Conservation (phyloP, 2,113 vertebrate genomes). For the Desmodus rotundus region DNA sequence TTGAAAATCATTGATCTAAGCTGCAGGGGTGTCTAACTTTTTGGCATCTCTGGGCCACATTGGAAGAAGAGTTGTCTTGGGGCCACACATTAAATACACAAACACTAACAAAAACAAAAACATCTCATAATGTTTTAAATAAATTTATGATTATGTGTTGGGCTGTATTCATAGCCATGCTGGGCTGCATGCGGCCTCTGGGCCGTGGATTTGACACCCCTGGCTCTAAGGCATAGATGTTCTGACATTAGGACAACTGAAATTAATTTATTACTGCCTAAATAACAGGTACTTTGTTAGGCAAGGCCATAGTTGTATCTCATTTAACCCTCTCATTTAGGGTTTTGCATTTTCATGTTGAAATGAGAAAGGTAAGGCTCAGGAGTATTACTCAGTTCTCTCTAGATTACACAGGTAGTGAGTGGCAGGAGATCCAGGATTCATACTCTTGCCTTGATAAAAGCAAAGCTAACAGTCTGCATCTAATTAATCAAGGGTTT, state of each 20-base stretch:
- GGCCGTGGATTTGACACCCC: no score
- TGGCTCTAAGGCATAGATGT: background rate
- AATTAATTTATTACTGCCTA: background rate
- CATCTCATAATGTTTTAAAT: no score
- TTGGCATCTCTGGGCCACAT: no score
- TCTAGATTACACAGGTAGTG: background rate
- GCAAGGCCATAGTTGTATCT: background rate
- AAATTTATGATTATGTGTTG: no score
- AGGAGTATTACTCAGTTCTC: background rate
- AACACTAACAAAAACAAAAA: no score
- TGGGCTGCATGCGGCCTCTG: no score
- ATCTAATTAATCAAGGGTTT: background rate
- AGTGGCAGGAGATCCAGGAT: background rate
- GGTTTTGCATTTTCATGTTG: background rate
- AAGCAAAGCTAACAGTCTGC: background rate
- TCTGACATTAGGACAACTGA: background rate
- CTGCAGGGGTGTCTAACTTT: no score
- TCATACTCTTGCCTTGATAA: background rate
- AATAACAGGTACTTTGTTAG: background rate
- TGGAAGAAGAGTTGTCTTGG: no score
- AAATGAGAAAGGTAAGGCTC: background rate
- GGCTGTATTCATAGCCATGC: no score
- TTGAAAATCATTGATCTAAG: no score
- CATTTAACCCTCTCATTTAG: background rate
- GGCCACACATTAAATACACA: no score